Evolutionary conservation across 30 jellyfish, hydroid and myxozoan genomes (phyloP).

Genomic region (Aurelia coerulea): DNA sequence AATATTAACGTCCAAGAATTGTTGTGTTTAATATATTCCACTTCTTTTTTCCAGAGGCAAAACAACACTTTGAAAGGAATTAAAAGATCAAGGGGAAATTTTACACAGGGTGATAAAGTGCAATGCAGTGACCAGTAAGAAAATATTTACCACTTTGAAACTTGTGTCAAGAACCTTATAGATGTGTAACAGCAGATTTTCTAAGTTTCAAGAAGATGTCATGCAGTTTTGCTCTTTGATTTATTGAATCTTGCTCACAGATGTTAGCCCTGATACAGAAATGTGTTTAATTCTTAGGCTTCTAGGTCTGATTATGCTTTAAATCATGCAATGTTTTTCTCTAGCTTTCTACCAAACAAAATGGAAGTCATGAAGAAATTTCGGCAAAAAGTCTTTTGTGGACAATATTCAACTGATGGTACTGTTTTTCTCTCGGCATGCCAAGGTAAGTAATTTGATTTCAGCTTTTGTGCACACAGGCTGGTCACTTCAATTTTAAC

Average conservation of each 20-base stretch:
- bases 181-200: no score
- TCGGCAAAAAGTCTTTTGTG: conserved; percentile 91
- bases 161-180: not conserved
- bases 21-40: not conserved
- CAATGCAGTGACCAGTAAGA: conserved; percentile 53
- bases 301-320: no score
- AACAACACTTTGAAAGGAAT: conserved; percentile 15
- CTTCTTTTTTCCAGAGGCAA: conserved; percentile 27
- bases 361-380: conserved; percentile 64
- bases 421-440: conserved; percentile 90
- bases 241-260: no score
- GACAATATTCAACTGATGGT: conserved; percentile 91
- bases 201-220: no score
- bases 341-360: conserved; percentile 81
- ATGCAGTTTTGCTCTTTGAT: no score
- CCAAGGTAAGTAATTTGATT: conserved; percentile 65
- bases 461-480: not conserved
- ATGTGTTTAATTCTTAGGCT: no score
- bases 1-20: no score
- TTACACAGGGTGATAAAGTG: conserved; percentile 28
- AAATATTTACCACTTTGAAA: not conserved
- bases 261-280: no score
- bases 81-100: conserved; percentile 30
- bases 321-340: not conserved
- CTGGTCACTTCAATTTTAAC: no score